These are phyloP conservation scores for Nycticebus coucang DNA, from an alignment of 2,113 vertebrate species.

Conservation along the genomic window DNA sequence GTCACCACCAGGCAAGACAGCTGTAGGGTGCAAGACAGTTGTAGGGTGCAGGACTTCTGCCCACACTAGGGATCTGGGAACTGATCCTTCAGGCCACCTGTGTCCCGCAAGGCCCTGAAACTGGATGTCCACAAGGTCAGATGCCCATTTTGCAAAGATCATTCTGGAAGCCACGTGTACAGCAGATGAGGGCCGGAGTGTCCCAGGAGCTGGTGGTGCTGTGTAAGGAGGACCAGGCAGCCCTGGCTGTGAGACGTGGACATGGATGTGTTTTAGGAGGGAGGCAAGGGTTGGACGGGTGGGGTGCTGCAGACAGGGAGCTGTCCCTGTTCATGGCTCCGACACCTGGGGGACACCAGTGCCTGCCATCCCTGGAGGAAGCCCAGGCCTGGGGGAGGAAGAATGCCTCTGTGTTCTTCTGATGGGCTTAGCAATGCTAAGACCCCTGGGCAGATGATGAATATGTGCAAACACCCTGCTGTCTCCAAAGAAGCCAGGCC, in stretches of 20 bases:
- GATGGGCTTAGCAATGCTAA: neutral
- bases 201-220: neutral
- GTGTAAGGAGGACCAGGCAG: neutral
- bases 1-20: neutral
- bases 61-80: neutral
- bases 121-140: neutral
- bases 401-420: neutral
- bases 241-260: neutral
- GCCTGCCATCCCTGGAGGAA: neutral
- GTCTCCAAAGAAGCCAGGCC: neutral
- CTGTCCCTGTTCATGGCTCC: neutral
- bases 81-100: neutral
- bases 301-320: neutral
- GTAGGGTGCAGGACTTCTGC: accelerated
- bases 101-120: too few relatives aligned
- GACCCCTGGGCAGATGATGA: neutral
- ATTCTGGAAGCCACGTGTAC: neutral
- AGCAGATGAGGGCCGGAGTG: neutral
- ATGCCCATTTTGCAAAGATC: neutral
- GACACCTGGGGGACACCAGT: too few relatives aligned
- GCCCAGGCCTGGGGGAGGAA: accelerated
- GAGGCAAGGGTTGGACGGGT: too few relatives aligned
- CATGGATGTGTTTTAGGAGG: neutral
- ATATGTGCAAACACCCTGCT: neutral
- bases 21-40: accelerated